Evolutionary conservation across 2,797 vertebrate genomes (phyloP).

Genomic region (Sebastolobus altivelis): DNA sequence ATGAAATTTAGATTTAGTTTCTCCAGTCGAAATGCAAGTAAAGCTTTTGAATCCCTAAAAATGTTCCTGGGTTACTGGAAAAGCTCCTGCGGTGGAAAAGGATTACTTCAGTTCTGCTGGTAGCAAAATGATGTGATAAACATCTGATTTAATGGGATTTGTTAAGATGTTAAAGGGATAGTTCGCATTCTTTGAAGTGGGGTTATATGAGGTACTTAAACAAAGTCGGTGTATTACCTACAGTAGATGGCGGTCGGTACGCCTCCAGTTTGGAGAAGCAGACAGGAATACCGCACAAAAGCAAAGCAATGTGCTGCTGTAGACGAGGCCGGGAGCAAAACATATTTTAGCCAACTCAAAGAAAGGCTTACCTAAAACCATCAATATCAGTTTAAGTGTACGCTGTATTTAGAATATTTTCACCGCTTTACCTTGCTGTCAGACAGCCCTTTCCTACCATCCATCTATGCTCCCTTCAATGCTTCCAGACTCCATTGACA

Average conservation of each 20-base stretch:
- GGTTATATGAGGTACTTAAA: not conserved
- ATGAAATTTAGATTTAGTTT: not conserved
- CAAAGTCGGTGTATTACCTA: accelerated
- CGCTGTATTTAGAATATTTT: no score
- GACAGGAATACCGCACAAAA: accelerated
- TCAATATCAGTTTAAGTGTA: no score
- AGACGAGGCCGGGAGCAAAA: no score
- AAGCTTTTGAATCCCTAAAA: not conserved
- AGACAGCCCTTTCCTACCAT: accelerated
- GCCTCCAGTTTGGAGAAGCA: not conserved
- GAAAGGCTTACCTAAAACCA: no score
- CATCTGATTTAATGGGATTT: not conserved
- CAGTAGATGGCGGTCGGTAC: not conserved
- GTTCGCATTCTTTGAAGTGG: not conserved
- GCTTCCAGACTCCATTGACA: not conserved
- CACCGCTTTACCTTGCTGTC: no score
- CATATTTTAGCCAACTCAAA: no score
- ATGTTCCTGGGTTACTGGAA: not conserved
- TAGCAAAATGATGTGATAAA: not conserved
- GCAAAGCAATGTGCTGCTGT: not conserved
- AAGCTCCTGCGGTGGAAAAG: not conserved
- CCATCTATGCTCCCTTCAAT: no score
- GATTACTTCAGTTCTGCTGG: not conserved
- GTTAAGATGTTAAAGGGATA: not conserved
- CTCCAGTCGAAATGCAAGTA: not conserved